Evolutionary conservation across 92 coral and sea anemone species (phyloP).

Genomic region (Micromussa lordhowensis): DNA sequence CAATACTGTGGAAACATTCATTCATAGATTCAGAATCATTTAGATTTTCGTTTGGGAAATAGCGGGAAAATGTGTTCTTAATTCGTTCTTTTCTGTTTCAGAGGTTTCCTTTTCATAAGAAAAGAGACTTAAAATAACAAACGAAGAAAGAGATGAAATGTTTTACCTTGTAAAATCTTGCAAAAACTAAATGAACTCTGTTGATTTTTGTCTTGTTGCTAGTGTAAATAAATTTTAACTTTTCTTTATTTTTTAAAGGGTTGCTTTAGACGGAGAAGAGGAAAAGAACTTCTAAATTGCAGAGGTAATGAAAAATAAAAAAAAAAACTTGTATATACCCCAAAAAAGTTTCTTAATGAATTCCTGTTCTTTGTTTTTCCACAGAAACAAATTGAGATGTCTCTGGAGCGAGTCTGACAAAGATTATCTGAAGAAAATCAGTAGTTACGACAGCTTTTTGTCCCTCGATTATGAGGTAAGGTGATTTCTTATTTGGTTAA

Average conservation of each 20-base stretch:
- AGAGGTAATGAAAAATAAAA: background rate
- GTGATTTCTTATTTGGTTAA: background rate
- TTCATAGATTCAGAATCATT: too few relatives aligned
- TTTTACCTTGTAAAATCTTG: background rate
- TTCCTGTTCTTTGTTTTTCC: background rate
- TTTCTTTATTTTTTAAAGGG: background rate
- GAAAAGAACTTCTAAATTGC: background rate
- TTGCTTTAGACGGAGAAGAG: background rate
- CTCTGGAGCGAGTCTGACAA: constrained; percentile 11
- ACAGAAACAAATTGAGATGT: background rate
- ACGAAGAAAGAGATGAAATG: background rate
- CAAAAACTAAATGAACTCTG: background rate
- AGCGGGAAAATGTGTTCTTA: too few relatives aligned
- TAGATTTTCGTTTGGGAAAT: too few relatives aligned
- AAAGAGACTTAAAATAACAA: background rate
- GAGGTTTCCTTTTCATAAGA: too few relatives aligned
- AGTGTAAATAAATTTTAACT: background rate
- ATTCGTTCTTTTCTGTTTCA: too few relatives aligned
- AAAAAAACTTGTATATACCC: background rate
- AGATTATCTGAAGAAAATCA: background rate
- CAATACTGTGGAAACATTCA: too few relatives aligned
- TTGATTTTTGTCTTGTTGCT: background rate
- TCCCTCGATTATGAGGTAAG: background rate
- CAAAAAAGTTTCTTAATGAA: background rate
- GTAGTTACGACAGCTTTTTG: constrained; percentile 7